Conservation (phyloP, 2,888 invertebrate genomes). For the Dryococelus australis region DNA sequence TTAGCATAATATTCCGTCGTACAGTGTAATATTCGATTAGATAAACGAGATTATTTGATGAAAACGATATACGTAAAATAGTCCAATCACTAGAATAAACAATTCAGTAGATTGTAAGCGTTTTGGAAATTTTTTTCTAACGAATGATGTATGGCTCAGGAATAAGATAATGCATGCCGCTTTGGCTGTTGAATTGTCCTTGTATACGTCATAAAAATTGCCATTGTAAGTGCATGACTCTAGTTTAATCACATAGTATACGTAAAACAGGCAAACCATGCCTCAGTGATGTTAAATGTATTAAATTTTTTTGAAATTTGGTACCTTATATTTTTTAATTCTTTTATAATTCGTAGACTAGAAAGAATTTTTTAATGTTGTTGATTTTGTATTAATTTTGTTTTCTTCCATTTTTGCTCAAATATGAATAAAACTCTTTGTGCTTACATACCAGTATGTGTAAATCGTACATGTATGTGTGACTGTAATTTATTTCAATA, state of each 20-base stretch:
- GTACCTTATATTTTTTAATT: slow-evolving; percentile 32
- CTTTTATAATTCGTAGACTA: slow-evolving; percentile 36
- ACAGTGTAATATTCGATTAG: slow-evolving; percentile 10
- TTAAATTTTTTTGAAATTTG: slow-evolving; percentile 18
- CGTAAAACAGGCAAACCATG: slow-evolving; percentile 1
- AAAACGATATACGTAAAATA: slow-evolving; percentile 13
- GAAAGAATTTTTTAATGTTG: slow-evolving; percentile 30
- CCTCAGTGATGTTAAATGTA: slow-evolving; percentile 16
- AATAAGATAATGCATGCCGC: slow-evolving; percentile 16
- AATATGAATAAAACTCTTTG: slow-evolving; percentile 31
- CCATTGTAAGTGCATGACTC: not conserved
- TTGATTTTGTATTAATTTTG: slow-evolving; percentile 32
- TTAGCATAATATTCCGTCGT: slow-evolving; percentile 3
- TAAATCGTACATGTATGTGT: slow-evolving; percentile 41
- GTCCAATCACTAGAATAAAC: slow-evolving; percentile 11
- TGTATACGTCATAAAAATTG: not conserved
- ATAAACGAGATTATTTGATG: slow-evolving; percentile 6
- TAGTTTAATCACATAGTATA: slow-evolving; percentile 16
- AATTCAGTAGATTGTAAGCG: not conserved
- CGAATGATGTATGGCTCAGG: slow-evolving; percentile 1
- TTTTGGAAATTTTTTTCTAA: not conserved
- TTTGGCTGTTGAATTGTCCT: slow-evolving; percentile 16
- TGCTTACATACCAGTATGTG: slow-evolving; percentile 35
- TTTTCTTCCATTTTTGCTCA: slow-evolving; percentile 38
- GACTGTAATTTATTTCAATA: slow-evolving; percentile 47